Conservation (phyloP, 2,797 vertebrate genomes). For the Acanthornis magna region DNA sequence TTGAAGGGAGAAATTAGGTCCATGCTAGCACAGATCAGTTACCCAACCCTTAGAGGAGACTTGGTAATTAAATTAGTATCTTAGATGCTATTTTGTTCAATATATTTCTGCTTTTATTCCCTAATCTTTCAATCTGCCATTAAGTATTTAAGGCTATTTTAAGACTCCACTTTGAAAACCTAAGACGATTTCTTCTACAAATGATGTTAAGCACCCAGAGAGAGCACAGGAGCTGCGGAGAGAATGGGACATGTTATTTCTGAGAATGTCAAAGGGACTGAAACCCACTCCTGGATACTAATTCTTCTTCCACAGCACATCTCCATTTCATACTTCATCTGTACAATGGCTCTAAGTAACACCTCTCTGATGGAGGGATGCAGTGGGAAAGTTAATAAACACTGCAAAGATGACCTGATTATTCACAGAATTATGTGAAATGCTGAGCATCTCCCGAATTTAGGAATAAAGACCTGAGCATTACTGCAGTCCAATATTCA, state of each 20-base stretch:
- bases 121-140: slow-evolving; percentile 47
- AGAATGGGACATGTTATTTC: neutral
- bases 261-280: neutral
- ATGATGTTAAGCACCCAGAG: neutral
- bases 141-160: slow-evolving; percentile 58
- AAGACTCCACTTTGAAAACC: slow-evolving; percentile 31
- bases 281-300: neutral
- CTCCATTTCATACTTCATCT: neutral
- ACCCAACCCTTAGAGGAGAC: neutral
- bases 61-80: slow-evolving; percentile 58
- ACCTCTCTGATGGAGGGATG: neutral
- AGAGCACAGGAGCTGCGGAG: neutral
- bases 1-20: slow-evolving; percentile 30
- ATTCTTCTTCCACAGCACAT: neutral
- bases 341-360: neutral
- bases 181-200: neutral
- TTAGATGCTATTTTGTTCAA: slow-evolving; percentile 32
- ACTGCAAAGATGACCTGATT: neutral
- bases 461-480: neutral
- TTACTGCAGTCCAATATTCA: neutral
- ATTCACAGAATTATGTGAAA: neutral
- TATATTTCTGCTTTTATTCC: slow-evolving; percentile 34
- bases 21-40: neutral
- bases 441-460: neutral
- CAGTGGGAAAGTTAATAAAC: neutral